Conservation (phyloP, 2,797 vertebrate species). For the Anguilla marmorata region DNA sequence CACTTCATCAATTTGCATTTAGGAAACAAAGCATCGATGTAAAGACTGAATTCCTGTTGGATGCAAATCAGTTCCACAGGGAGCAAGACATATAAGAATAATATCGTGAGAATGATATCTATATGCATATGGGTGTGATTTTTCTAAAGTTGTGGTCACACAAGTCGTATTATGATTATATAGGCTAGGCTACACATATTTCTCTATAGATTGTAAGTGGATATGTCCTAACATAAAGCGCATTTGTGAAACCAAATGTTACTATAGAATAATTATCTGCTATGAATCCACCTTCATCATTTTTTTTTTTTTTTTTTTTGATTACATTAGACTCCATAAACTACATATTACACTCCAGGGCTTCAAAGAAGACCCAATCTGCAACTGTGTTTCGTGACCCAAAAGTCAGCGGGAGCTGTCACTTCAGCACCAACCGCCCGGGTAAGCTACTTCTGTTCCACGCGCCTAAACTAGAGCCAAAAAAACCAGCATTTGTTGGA, state of each 20-base stretch:
- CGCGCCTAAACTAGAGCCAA: not conserved
- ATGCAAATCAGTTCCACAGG: not conserved
- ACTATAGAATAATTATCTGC: not conserved
- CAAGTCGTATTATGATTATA: not conserved
- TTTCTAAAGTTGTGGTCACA: not conserved
- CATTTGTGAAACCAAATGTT: not conserved
- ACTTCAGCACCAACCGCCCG: conserved; percentile 44
- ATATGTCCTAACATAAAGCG: not conserved
- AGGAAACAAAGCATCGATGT: not conserved
- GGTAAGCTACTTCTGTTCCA: not conserved
- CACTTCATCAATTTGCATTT: not conserved
- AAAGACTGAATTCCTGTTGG: not conserved
- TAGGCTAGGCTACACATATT: not conserved
- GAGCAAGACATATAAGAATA: not conserved
- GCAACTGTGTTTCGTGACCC: conserved; percentile 35
- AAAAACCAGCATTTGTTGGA: not conserved
- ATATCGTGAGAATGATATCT: not conserved
- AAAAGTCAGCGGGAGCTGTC: conserved; percentile 50
- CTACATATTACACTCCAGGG: not conserved
- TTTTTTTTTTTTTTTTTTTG: no score
- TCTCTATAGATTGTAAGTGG: not conserved
- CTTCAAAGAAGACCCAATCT: not conserved
- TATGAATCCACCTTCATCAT: not conserved
- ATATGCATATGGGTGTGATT: not conserved
- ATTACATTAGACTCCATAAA: no score